Conservation (phyloP, 2,113 vertebrate genomes). For the Eclectus roratus region DNA sequence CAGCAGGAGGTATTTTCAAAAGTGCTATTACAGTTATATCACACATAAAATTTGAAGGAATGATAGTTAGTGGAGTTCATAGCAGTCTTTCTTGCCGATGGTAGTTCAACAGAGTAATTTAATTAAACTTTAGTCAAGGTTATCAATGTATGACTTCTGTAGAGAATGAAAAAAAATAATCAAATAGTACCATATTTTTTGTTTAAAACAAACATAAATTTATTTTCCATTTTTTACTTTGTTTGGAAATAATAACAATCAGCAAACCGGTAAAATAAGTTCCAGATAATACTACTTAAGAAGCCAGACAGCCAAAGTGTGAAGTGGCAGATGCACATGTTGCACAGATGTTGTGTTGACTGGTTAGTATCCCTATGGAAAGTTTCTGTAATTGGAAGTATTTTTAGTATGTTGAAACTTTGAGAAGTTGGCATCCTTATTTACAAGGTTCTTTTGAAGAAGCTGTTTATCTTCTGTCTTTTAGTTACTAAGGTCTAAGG, state of each 20-base stretch:
- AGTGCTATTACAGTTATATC: not conserved
- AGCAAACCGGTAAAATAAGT: slow-evolving; percentile 28
- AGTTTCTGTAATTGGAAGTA: slow-evolving; percentile 28
- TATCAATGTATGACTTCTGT: not conserved
- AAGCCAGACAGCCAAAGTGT: slow-evolving; percentile 51
- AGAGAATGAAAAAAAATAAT: not conserved
- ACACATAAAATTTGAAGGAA: slow-evolving; percentile 3
- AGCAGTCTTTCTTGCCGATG: not conserved
- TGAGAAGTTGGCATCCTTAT: slow-evolving; percentile 1
- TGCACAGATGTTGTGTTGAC: slow-evolving; percentile 50
- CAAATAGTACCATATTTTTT: not conserved
- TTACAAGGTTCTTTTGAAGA: slow-evolving; percentile 51
- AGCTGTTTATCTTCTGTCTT: slow-evolving; percentile 13
- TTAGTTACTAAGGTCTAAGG: slow-evolving; percentile 1
- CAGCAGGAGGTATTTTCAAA: not conserved
- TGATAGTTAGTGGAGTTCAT: not conserved
- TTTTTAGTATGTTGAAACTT: slow-evolving; percentile 36
- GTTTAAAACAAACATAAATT: not conserved
- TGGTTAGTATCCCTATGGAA: slow-evolving; percentile 26
- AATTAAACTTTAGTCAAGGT: not conserved
- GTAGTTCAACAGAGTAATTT: not conserved
- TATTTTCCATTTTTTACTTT: slow-evolving; percentile 14
- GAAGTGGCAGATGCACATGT: slow-evolving; percentile 52
- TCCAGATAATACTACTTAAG: slow-evolving; percentile 61
- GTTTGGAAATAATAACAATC: not conserved